Conservation (phyloP, 2,113 vertebrate genomes). For the Anoura caudifer region DNA sequence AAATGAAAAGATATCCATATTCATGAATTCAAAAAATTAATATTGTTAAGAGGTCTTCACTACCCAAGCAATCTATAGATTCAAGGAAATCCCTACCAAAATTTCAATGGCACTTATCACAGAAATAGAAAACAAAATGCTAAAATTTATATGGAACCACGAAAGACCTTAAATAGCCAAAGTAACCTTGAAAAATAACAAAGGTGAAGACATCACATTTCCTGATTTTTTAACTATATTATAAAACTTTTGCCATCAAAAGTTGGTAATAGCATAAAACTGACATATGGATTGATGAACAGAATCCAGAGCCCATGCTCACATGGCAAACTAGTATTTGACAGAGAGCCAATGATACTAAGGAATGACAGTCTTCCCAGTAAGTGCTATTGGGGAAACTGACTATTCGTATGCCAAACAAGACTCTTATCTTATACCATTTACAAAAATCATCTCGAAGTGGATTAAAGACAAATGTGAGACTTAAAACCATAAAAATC, state of each 20-base stretch:
- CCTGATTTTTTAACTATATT: neutral
- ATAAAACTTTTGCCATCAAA: neutral
- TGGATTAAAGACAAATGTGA: neutral
- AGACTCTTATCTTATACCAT: neutral
- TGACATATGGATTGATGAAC: neutral
- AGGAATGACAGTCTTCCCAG: neutral
- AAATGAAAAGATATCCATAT: neutral
- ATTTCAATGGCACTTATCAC: neutral
- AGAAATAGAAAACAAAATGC: neutral
- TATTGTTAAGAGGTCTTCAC: neutral
- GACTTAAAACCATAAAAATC: neutral
- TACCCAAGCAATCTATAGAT: neutral
- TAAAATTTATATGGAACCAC: neutral
- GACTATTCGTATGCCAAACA: neutral
- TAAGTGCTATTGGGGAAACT: neutral
- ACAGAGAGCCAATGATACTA: neutral
- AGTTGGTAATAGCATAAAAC: neutral
- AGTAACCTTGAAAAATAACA: neutral
- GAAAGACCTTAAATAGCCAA: neutral
- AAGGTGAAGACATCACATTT: neutral
- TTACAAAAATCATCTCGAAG: neutral
- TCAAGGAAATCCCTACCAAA: neutral
- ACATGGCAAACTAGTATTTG: neutral
- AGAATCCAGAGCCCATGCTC: neutral
- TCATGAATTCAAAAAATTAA: neutral